Evolutionary conservation across 2,888 invertebrate species (phyloP).

Genomic region (Carcina quercana): DNA sequence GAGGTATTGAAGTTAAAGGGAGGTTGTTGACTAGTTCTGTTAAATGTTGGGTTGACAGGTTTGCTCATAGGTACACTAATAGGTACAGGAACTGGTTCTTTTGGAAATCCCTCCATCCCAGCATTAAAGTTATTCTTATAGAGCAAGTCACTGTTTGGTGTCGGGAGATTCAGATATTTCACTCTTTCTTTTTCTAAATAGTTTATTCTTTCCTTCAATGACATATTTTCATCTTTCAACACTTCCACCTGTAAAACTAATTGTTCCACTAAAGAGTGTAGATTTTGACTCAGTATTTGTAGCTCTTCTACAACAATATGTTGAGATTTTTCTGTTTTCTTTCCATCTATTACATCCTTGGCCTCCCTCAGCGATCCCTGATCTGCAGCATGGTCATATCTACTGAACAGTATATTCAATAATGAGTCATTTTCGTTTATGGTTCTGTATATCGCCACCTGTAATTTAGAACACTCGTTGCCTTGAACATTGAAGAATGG

Average conservation of each 20-base stretch:
- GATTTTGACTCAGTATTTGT: conserved; percentile 76
- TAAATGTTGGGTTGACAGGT: conserved; percentile 22
- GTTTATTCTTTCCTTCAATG: conserved; percentile 71
- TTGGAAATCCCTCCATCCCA: conserved; percentile 21
- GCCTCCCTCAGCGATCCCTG: conserved; percentile 26
- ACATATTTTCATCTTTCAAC: conserved; percentile 77
- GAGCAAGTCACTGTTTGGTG: conserved; percentile 31
- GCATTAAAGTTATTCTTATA: conserved; percentile 29
- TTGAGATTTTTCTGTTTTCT: conserved; percentile 76
- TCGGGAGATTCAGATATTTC: conserved; percentile 49
- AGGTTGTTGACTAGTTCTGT: conserved; percentile 29
- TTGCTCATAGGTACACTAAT: conserved; percentile 20
- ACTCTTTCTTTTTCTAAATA: conserved; percentile 73
- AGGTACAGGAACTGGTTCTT: conserved; percentile 25
- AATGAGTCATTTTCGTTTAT: conserved; percentile 81
- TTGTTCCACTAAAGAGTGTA: conserved; percentile 70
- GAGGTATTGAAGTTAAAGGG: conserved; percentile 54
- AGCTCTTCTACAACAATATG: conserved; percentile 79
- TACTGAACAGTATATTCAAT: conserved; percentile 52
- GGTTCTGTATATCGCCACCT: conserved; percentile 76
- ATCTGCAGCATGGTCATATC: conserved; percentile 28
- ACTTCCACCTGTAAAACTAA: conserved; percentile 78
- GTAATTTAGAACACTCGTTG: conserved; percentile 59
- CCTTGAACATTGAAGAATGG: conserved; percentile 44
- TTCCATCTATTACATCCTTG: conserved; percentile 43